These are phyloP conservation scores for Peromyscus eremicus DNA, from an alignment of 2,797 vertebrate genomes.

Conservation along the genomic window DNA sequence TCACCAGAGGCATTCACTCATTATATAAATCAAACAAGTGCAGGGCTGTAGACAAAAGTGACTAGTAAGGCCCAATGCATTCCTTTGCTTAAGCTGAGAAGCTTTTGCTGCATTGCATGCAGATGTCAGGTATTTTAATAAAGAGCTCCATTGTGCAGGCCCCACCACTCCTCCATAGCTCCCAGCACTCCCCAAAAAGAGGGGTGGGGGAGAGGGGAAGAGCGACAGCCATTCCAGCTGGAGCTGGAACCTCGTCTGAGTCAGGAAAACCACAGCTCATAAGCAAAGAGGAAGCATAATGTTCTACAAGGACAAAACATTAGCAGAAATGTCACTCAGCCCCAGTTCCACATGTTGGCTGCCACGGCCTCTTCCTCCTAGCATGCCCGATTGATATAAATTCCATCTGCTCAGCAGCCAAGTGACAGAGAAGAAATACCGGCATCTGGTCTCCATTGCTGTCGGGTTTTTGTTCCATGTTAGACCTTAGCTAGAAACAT, in stretches of 20 bases:
- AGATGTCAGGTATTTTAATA: conserved; percentile 95
- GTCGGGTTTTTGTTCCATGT: conserved; percentile 93
- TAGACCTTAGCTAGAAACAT: conserved; percentile 94
- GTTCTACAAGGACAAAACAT: conserved; percentile 99
- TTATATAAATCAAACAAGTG: conserved; percentile 92
- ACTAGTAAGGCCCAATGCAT: conserved; percentile 92
- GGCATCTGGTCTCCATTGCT: conserved; percentile 96
- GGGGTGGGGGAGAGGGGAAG: conserved; percentile 78
- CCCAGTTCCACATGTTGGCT: conserved; percentile 97
- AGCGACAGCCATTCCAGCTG: conserved; percentile 95
- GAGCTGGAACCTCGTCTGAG: conserved; percentile 96
- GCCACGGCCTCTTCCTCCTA: conserved; percentile 92
- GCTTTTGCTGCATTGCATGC: conserved; percentile 90
- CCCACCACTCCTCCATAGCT: conserved; percentile 87
- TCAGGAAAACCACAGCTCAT: conserved; percentile 99
- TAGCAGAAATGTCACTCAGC: conserved; percentile 99
- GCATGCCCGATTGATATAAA: conserved; percentile 96
- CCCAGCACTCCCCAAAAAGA: conserved; percentile 86
- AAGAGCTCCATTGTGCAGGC: conserved; percentile 93
- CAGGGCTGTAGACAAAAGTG: conserved; percentile 85
- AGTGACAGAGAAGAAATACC: conserved; percentile 95
- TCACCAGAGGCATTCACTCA: conserved; percentile 90
- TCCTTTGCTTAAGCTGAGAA: conserved; percentile 88
- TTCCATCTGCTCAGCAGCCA: conserved; percentile 98
- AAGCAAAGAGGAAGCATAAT: conserved; percentile 98